Percentiles rank a stretch among this genome's conserved stretches.
Evolutionary conservation across 2,888 invertebrate species (phyloP).

Genomic region (Spodoptera picta): DNA sequence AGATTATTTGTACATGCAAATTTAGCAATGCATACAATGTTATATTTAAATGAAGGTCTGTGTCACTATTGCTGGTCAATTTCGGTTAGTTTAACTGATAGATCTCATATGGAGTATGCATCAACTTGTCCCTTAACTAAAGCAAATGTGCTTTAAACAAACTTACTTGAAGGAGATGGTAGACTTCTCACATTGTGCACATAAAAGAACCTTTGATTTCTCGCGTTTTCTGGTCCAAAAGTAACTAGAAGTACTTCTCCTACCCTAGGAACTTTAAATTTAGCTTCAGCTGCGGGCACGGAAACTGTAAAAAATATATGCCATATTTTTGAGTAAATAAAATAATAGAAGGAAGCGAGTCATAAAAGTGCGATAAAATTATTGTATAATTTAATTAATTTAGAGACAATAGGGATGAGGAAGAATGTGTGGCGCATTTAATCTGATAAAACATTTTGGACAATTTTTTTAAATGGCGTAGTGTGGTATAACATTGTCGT

Average conservation of each 20-base stretch:
- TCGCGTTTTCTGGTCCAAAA: constrained; percentile 72
- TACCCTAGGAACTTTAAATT: constrained; percentile 68
- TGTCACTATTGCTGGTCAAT: too few relatives aligned
- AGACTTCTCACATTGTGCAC: constrained; percentile 77
- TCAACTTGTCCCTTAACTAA: too few relatives aligned
- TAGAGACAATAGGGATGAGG: too few relatives aligned
- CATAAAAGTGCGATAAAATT: too few relatives aligned
- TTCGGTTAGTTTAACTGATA: too few relatives aligned
- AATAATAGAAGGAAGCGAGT: not conserved
- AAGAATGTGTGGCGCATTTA: too few relatives aligned
- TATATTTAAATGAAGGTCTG: too few relatives aligned
- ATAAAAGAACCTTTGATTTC: constrained; percentile 75
- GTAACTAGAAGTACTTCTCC: constrained; percentile 77
- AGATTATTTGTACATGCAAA: not conserved
- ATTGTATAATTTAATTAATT: too few relatives aligned
- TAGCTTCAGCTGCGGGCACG: constrained; percentile 68
- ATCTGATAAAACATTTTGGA: too few relatives aligned
- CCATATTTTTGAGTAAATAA: not conserved
- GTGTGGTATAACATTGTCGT: too few relatives aligned
- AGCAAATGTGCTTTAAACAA: not conserved
- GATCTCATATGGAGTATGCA: too few relatives aligned
- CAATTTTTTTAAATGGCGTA: too few relatives aligned
- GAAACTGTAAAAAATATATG: constrained; percentile 71
- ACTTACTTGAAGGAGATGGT: constrained; percentile 78
- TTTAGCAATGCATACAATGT: constrained; percentile 1